Base-by-base conservation (phyloP, 2,888 invertebrate species). In the Rhaphigaster nebulosa region DNA sequence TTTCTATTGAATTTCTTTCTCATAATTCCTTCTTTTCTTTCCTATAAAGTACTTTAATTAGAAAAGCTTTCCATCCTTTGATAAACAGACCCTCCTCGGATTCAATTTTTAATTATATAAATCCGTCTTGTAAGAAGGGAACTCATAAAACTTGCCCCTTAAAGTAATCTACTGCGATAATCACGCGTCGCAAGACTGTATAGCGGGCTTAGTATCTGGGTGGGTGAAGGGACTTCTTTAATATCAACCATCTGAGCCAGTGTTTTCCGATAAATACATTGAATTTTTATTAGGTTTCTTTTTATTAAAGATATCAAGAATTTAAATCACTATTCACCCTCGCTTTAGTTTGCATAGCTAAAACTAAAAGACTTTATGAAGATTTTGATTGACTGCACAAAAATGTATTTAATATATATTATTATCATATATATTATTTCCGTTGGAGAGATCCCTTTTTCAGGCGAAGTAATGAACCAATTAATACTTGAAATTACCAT, bases 91-190 rank as follows among this genome's bases (percentile, higher is more conserved):
- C 70, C 38, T 76, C 38, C 70, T 38, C 34, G 10, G 70, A 76
- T 38, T 38, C 34, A 76, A 76, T 76, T 38, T 76, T 76, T 76
- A 76, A 76, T 76, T 76, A 76, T 15, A 76, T 76, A n/a, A 38
- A 76, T 76, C 70, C 38, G 5, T 12, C 38, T 23, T 76, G 20
- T 76, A 38, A 34, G 34, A 76, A 34, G 29, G 65, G 23, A 29
- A 76, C 34, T 76, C 34, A 76, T 76, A 76, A 76, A 76, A 65
- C 65, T 13, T 23, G 70, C 34, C 70, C 70, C 70, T 76, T 76
- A 20, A 76, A 38, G 70, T 76, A 38, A 76, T 76, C 70, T 76
- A 6, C 2, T 20, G 34, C 6, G 70, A 76, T 76, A 76, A 76
- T 76, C 23, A 76, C 70, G 70, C 70, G 6, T 23, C 18, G 38